These are phyloP conservation scores for Acromyrmex charruanus DNA, from an alignment of 1,140 invertebrate species.

Conservation along the genomic window DNA sequence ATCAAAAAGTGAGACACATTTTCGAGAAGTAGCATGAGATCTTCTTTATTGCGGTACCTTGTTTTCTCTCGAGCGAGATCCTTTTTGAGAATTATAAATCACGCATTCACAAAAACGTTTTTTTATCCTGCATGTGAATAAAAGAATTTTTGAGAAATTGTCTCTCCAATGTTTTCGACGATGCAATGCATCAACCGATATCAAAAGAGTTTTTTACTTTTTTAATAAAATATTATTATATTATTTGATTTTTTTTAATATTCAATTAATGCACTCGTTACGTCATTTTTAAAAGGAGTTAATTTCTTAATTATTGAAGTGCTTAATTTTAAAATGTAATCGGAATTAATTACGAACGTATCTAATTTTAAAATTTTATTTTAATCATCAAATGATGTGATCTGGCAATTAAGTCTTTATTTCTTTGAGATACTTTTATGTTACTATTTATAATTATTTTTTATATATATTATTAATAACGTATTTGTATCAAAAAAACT, in stretches of 20 bases:
- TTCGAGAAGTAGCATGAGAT: neutral
- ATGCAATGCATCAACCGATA: neutral
- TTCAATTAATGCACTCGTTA: neutral
- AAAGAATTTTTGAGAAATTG: neutral
- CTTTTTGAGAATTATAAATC: conserved; percentile 55
- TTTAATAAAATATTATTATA: neutral
- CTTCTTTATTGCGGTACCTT: conserved; percentile 64
- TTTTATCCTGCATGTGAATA: neutral
- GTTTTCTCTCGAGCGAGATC: conserved; percentile 29
- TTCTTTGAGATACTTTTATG: neutral
- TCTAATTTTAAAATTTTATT: neutral
- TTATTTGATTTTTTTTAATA: neutral
- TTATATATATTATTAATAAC: neutral
- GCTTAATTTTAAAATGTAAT: neutral
- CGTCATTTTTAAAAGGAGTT: neutral
- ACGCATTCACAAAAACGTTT: neutral
- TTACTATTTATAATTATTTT: neutral
- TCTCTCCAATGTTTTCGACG: neutral
- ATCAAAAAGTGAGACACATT: neutral
- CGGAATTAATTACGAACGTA: neutral
- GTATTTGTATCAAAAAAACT: neutral
- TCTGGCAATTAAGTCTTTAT: neutral
- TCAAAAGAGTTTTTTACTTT: neutral
- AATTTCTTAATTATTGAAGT: neutral
- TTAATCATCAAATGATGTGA: neutral